A percentile compares a stretch with the other conserved stretches of the same genome.
Evolutionary conservation across 2,113 vertebrate species (phyloP).

Genomic region (Verasper variegatus): DNA sequence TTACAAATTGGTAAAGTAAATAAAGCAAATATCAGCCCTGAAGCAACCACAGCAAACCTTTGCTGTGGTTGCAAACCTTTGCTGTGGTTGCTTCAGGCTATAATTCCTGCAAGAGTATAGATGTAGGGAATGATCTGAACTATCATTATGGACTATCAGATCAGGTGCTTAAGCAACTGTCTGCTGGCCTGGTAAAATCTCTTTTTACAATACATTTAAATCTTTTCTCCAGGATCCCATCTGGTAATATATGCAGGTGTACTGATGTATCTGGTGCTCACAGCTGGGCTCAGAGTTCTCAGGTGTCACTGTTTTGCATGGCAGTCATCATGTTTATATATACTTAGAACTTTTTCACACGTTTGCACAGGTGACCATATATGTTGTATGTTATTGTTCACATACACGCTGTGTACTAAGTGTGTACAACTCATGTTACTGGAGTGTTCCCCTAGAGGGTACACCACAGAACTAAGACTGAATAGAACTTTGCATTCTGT

Average conservation of each 20-base stretch:
- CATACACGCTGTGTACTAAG: too few species aligned
- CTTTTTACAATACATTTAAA: background rate
- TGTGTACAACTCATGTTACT: too few species aligned
- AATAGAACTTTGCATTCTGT: too few species aligned
- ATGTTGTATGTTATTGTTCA: too few species aligned
- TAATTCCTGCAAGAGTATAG: slow-evolving; percentile 18
- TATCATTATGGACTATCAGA: slow-evolving; percentile 7
- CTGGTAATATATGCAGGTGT: slow-evolving; percentile 17
- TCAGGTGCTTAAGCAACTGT: background rate
- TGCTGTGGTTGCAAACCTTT: slow-evolving; percentile 57
- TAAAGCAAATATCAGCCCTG: slow-evolving; percentile 72
- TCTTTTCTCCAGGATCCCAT: background rate
- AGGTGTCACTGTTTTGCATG: slow-evolving; percentile 79
- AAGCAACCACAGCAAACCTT: slow-evolving; percentile 72
- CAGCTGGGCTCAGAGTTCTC: slow-evolving; percentile 57
- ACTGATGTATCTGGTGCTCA: slow-evolving; percentile 18
- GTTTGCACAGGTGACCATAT: too few species aligned
- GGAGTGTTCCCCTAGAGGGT: too few species aligned
- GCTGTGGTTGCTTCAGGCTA: slow-evolving; percentile 26
- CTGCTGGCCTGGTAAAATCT: background rate
- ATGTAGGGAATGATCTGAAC: background rate
- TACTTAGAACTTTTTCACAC: too few species aligned
- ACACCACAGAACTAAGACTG: too few species aligned
- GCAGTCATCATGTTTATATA: slow-evolving; percentile 64
- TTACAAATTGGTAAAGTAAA: slow-evolving; percentile 69